These are phyloP conservation scores for Xestia xanthographa DNA, from an alignment of 2,888 invertebrate species.

Conservation along the genomic window DNA sequence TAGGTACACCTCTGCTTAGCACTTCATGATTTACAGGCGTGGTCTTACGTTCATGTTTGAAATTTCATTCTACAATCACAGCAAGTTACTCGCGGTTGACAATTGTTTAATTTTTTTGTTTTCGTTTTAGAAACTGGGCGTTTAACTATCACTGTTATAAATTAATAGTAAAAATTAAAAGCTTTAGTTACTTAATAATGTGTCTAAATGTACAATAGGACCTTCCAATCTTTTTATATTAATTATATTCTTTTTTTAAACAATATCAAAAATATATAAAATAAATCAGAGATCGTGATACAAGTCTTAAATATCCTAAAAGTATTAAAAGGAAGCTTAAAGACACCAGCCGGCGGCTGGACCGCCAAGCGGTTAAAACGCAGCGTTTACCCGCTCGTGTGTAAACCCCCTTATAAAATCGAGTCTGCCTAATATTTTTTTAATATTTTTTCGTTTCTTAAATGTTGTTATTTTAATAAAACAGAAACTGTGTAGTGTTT, in stretches of 20 bases:
- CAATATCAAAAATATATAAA: background rate
- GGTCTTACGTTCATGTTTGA: too few species aligned
- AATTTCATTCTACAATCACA: background rate
- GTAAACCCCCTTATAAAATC: slow-evolving; percentile 64
- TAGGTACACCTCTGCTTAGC: too few species aligned
- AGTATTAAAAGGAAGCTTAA: slow-evolving; percentile 49
- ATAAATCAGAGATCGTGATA: background rate
- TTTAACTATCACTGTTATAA: background rate
- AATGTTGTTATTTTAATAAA: slow-evolving; percentile 60
- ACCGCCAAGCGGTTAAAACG: slow-evolving; percentile 66
- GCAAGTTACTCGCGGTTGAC: background rate
- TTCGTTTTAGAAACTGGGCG: background rate
- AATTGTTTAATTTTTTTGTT: background rate
- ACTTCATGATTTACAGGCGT: too few species aligned
- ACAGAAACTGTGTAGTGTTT: slow-evolving; percentile 32
- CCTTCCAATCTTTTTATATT: background rate
- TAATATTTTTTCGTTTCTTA: slow-evolving; percentile 64
- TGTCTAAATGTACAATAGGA: background rate
- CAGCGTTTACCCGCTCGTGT: slow-evolving; percentile 73
- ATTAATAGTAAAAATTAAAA: background rate
- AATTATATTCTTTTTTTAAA: background rate
- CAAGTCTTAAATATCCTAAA: background rate
- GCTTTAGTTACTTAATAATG: slow-evolving; percentile 16
- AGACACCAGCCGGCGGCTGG: slow-evolving; percentile 66
- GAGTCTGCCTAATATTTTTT: slow-evolving; percentile 76